Base-by-base conservation (phyloP, 1,140 invertebrate genomes). In the Dreissena rostriformis region DNA sequence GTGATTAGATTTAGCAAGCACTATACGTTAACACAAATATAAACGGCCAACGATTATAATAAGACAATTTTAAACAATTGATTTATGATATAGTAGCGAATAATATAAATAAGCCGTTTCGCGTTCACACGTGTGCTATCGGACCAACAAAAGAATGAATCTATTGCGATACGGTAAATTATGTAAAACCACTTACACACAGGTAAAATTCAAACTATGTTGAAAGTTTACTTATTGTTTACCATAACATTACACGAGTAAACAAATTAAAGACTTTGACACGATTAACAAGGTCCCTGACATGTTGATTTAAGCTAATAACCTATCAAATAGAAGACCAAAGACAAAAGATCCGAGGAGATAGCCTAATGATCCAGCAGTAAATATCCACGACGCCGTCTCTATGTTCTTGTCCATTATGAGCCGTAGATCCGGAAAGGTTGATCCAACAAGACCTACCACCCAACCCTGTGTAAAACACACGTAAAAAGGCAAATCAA, bases 351-450 rank as follows among this genome's bases (percentile, higher is more conserved):
- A 87, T 57, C 90, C 90, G 26, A 86, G 29, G 55, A 91, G 57
- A 57, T 88, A 88, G 24, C 90, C 90, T 1, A 88, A 26, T 12
- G 86, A 85, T 1, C 82, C 75, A 15, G 76, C 75, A 12, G 89
- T 90, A 66, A 90, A 90, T 61, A 90, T 84, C 39, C 81, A 76
- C 10, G 87, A 87, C 22, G 85, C 89, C 22, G 87, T 79, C 22
- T 86, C 74, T n/a, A 87, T 73, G 73, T 88, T 86, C 17, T 88
- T 86, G 51, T 87, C 63, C 14, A 90, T 87, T 51, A 91, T 89
- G 15, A 89, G 79, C 74, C 89, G 86, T 29, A 93, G 85, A 83
- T 92, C 89, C 0, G 90, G 86, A 55, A 93, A 87, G 12, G 92
- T 91, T 39, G 92, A 91, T n/a, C 92, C 92, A 15, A 74, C 51